phyloP scores from a whole-genome alignment of 2,797 vertebrate genomes.

The Myioborus miniatus region DNA sequence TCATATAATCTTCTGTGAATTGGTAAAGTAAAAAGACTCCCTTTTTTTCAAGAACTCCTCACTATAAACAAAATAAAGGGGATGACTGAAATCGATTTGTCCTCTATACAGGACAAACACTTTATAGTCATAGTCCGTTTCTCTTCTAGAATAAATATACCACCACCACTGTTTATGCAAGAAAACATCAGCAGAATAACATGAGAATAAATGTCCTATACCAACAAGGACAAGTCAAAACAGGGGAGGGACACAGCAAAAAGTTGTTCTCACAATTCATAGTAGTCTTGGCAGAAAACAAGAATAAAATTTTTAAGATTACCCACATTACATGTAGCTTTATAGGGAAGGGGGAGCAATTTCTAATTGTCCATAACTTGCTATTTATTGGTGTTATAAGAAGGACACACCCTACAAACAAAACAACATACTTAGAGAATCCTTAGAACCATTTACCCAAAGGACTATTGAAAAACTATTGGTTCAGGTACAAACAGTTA shows the following conservation, averaged over 20 bases:
- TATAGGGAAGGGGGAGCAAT: not conserved
- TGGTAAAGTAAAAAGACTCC: not conserved
- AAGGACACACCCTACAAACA: not conserved
- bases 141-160: not conserved
- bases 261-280: not conserved
- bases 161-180: not conserved
- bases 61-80: not conserved
- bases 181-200: not conserved
- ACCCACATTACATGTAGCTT: not conserved
- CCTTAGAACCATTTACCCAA: not conserved
- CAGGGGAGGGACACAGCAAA: not conserved
- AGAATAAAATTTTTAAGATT: not conserved
- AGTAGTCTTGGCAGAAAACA: not conserved
- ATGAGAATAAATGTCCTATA: not conserved
- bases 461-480: not conserved
- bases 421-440: not conserved
- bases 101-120: not conserved
- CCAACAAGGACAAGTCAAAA: not conserved
- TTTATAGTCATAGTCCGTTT: not conserved
- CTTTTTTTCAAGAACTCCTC: not conserved
- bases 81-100: not conserved
- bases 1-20: not conserved
- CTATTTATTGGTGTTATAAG: not conserved
- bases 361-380: not conserved
- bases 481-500: not conserved